These are phyloP conservation scores for Erythrolamprus reginae DNA, from an alignment of 2,113 vertebrate species.

Conservation along the genomic window DNA sequence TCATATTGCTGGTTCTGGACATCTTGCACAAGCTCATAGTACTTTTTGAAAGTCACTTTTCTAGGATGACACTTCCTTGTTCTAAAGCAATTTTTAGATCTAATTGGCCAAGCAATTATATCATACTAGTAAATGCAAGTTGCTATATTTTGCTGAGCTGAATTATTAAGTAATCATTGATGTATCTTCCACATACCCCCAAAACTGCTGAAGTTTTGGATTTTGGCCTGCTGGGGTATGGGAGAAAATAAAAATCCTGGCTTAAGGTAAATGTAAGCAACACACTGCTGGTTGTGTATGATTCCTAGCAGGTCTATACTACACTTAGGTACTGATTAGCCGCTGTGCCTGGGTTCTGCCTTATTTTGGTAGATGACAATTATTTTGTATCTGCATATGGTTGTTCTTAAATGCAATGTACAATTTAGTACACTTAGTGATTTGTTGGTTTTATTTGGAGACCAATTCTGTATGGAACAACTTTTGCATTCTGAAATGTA, in stretches of 20 bases:
- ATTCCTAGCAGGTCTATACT: neutral
- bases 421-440: slow-evolving; percentile 7
- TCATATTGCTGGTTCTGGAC: neutral
- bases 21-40: neutral
- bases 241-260: neutral
- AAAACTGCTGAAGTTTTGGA: neutral
- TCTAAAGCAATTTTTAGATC: neutral
- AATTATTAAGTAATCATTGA: neutral
- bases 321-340: slow-evolving; percentile 7
- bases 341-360: slow-evolving; percentile 20
- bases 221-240: neutral
- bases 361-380: slow-evolving; percentile 9
- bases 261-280: neutral
- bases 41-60: neutral
- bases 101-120: neutral
- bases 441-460: slow-evolving; percentile 13
- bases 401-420: slow-evolving; percentile 9
- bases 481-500: slow-evolving; percentile 22
- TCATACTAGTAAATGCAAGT: neutral
- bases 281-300: neutral
- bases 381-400: slow-evolving; percentile 4
- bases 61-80: neutral
- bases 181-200: neutral
- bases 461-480: slow-evolving; percentile 9
- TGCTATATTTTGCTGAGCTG: neutral